Evolutionary conservation across 2,113 vertebrate genomes (phyloP), one percentile per base, ranked within the genome.

Genomic region (Vulpes lagopus): DNA sequence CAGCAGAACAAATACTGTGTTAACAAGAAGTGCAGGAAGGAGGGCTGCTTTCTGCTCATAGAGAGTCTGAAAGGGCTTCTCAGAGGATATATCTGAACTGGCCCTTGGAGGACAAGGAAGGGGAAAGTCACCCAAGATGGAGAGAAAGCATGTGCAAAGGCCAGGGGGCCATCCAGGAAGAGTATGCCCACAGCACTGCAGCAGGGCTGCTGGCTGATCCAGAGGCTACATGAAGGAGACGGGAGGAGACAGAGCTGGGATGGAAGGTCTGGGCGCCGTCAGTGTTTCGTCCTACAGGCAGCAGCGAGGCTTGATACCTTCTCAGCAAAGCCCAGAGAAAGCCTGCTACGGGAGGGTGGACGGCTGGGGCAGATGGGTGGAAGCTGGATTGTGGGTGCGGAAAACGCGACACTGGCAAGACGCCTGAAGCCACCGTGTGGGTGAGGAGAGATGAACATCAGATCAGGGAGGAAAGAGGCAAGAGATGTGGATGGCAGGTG

Each of bases 261-360:
- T 69, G 53, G 59, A 22, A 5, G 74, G 43, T 67, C 60, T 89
- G 55, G 17, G 19, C 15, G 11, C 4, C 2, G 16, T 69, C 9
- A 51, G 43, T 92, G 5, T 35, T 81, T 11, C 51, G 76, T 27
- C 71, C 71, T 9, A 6, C n/a, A 35, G 20, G 60, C 80, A 62
- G 10, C 2, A 4, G 53, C 11, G 19, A 49, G 53, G 12, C 27
- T 0, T 0, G n/a, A 3, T 38, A n/a, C 30, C 49, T 49, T 59
- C 60, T 92, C 85, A 62, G 51, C 5, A 30, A 51, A 80, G 57
- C 27, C 25, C 3, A 6, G 16, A 3, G 43, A 78, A 43, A 43
- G 30, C n/a, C 60, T 35, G 8, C 38, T n/a, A 25, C 8, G 6
- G 27, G 53, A 82, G n/a, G 38, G 14, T 23, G 51, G 49, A 30